Evolutionary conservation across 1,140 invertebrate species (phyloP), one percentile per base, ranked within the genome.

Genomic region (Agrypnia vestita): DNA sequence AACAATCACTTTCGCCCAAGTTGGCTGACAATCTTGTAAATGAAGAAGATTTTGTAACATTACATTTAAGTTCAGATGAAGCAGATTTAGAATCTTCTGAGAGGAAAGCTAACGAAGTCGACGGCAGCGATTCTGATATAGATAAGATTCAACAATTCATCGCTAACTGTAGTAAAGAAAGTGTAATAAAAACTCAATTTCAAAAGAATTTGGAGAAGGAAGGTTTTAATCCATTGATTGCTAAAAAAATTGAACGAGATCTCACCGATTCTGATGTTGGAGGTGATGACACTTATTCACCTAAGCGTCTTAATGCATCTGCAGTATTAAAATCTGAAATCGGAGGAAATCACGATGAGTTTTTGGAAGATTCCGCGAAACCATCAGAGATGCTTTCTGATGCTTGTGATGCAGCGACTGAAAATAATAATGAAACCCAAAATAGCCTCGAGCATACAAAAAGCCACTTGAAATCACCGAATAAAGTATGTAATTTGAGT

Each of bases 121-220:
- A n/a, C 17, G 6, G 25, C 6, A 72, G 46, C 44, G 46, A 61
- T 19, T 13, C 15, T 56, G 55, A 76, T 11, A 62, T 79, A 11
- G 13, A 15, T 21, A 53, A 73, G 62, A 79, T 79, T 9, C 0
- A 53, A 51, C 35, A 74, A 17, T 79, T 49, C 35, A 79, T 79
- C 7, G 56, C 15, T 9, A 73, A 53, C 49, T 73, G 53, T 35
- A 47, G 19, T n/a, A 12, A 19, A 11, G 56, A 78, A n/a, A 43
- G 43, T 51, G 25, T n/a, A 7, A 35, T 35, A 35, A 80, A 80
- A 56, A 73, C 79, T 10, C 46, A 35, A 7, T 80, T 80, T 56
- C 79, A 71, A 80, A 75, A 25, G 55, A 80, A 80, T 80, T 76
- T 80, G 53, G 79, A 76, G 73, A 80, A 76, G n/a, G 79, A 80